Base-by-base conservation (phyloP, 92 coral and sea anemone genomes). In the Phenganax subtilis region DNA sequence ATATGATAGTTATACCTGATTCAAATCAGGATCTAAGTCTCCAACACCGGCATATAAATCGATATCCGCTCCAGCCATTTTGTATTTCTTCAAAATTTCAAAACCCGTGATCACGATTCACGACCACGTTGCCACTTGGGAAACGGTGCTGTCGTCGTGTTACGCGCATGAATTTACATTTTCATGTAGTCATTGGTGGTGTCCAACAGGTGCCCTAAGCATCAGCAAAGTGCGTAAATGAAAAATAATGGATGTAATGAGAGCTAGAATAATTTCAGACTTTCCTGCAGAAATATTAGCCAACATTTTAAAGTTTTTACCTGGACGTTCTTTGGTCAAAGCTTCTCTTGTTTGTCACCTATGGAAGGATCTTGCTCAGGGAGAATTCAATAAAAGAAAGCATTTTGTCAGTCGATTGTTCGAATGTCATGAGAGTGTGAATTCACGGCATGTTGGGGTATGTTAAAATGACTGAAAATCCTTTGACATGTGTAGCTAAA, bases 231-330 rank as follows among this genome's bases (percentile, higher is more conserved):
- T 37, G 47, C 47, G 71, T 69, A 57, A 57, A 12, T 31, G 17
- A 4, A 29, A 57, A 11, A 59, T 0, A 28, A 76, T 76, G 70
- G 30, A 51, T 30, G 28, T 12, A 16, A 57, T 2, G 8, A 53
- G 12, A 5, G 80, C 9, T 6, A 30, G 55, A 25, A 11, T 11
- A 14, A 30, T 76, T 64, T 10, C 57, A 57, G 55, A 60, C 14
- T 29, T 79, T 16, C 82, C 93, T 27, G 89, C 92, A 12, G 97
- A 92, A 80, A 89, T 88, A n/a, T 88, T 92, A 59, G 99, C 92
- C 69, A 82, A 90, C 17, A 86, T 92, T 75, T 51, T 92, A 64
- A 85, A 90, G 51, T 96, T 88, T 81, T 75, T 96, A 68, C 99
- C 99, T 0, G 99, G 91, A 37, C 89, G 89, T 75, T 70, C 89